phyloP scores from a whole-genome alignment of 2,113 vertebrate genomes.

The Albula goreensis region DNA sequence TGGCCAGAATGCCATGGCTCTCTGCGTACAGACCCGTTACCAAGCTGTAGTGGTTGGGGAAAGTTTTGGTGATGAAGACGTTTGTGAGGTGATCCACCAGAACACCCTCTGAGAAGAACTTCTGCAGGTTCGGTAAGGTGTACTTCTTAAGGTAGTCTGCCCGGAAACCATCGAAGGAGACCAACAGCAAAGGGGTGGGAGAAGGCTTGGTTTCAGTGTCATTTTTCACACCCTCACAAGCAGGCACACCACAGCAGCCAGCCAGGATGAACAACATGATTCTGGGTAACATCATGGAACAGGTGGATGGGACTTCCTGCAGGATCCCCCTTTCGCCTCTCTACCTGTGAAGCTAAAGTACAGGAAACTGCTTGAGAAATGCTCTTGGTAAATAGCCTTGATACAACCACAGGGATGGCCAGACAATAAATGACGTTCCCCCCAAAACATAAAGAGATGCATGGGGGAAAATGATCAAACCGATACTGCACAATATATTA shows the following conservation, averaged over 20 bases:
- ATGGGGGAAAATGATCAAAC: neutral
- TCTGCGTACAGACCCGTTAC: slow-evolving; percentile 93
- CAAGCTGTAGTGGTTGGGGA: slow-evolving; percentile 94
- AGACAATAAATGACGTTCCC: neutral
- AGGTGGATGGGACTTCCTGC: neutral
- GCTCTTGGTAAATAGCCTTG: neutral
- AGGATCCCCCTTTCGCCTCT: neutral
- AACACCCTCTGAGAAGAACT: slow-evolving; percentile 79
- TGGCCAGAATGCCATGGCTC: slow-evolving; percentile 89
- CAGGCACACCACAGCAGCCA: slow-evolving; percentile 45
- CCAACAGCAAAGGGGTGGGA: slow-evolving; percentile 73
- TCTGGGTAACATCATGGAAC: slow-evolving; percentile 49
- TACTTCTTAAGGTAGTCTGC: slow-evolving; percentile 88
- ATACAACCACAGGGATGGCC: neutral
- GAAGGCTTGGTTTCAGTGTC: slow-evolving; percentile 17
- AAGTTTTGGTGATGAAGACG: slow-evolving; percentile 92
- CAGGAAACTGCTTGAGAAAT: neutral
- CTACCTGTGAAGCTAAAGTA: neutral
- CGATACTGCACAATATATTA: neutral
- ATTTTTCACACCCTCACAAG: slow-evolving; percentile 21
- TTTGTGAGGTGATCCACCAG: slow-evolving; percentile 85
- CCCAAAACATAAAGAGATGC: too few relatives aligned
- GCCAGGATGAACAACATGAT: slow-evolving; percentile 47
- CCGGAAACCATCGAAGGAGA: slow-evolving; percentile 95
- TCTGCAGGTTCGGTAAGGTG: slow-evolving; percentile 81